These are phyloP conservation scores for Pyrocephalus nanus DNA, from an alignment of 2,797 vertebrate species.

Conservation along the genomic window DNA sequence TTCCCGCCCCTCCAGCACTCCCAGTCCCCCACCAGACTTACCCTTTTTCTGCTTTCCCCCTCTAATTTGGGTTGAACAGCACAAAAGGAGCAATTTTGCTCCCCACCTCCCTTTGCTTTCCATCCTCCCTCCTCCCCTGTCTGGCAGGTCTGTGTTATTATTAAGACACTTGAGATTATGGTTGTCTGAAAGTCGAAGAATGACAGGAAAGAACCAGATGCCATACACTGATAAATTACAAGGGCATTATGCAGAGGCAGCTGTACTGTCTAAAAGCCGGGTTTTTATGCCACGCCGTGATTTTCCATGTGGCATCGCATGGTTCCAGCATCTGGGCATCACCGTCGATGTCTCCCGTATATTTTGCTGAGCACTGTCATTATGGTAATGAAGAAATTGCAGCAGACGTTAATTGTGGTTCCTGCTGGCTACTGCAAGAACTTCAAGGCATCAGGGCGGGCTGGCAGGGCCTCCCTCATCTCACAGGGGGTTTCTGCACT, in stretches of 20 bases:
- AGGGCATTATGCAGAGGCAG: constrained; percentile 70
- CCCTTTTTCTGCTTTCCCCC: not conserved
- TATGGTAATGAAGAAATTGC: constrained; percentile 74
- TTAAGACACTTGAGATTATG: constrained; percentile 72
- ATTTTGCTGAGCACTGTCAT: constrained; percentile 71
- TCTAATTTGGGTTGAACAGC: constrained; percentile 3
- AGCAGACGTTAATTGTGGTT: constrained; percentile 66
- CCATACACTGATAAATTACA: constrained; percentile 65
- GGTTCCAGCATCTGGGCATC: constrained; percentile 69
- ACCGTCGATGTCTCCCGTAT: constrained; percentile 8
- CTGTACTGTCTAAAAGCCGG: constrained; percentile 60
- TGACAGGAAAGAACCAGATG: constrained; percentile 71
- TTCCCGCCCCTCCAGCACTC: not conserved
- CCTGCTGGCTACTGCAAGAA: constrained; percentile 30
- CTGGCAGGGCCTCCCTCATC: not conserved
- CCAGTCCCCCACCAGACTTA: not conserved
- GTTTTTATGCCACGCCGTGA: constrained; percentile 38
- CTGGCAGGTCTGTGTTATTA: constrained; percentile 72
- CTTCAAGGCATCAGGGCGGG: not conserved
- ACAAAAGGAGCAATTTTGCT: constrained; percentile 37
- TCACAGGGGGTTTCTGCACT: not conserved
- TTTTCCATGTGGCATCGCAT: constrained; percentile 65
- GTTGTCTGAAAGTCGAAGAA: constrained; percentile 65
- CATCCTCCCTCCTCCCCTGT: constrained; percentile 25
- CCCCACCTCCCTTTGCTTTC: not conserved